Evolutionary conservation across 1,140 invertebrate species (phyloP), one percentile per base, ranked within the genome.

Genomic region (Psix sp.): DNA sequence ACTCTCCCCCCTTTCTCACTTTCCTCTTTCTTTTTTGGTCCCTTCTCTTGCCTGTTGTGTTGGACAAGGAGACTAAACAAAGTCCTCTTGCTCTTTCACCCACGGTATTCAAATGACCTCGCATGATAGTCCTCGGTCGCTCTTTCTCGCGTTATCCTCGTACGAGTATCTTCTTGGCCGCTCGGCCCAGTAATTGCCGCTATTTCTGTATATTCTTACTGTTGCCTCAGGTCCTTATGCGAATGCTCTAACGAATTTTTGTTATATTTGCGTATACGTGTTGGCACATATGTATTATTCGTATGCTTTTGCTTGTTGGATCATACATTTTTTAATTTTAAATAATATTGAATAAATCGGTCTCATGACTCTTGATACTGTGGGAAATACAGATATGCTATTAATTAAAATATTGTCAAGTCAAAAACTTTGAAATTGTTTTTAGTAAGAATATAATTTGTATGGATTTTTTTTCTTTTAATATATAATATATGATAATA

Each of bases 51-150:
- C 33, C 21, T 24, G 7, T 7, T 29, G 26, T 35, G n/a, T 5
- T 13, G n/a, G 5, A 6, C 5, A 3, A 6, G 1, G 9, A 13
- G 6, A 0, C 18, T 35, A 7, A 14, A n/a, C 9, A 36, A 26
- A 40, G 18, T 3, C 43, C 56, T 74, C 51, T 29, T 59, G 71
- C 71, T 68, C 63, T 49, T 63, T 68, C 72, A 60, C 65, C 72
- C 59, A 68, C 78, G 73, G 80, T 79, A 83, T 83, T 80, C 75
- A 82, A 82, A 82, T 82, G 80, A 80, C 77, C 80, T 82, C 81
- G 79, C 54, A 79, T 73, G 80, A 82, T 83, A 75, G 71, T 77
- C 79, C 51, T 33, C 49, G 63, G 43, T 33, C 74, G 48, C 7
- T 67, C 49, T 71, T 42, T 72, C 42, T 63, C 31, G 57, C 57